A percentile compares a stretch with the other conserved stretches of the same genome.
Conservation (phyloP, 1,140 invertebrate genomes). For the Physella acuta region DNA sequence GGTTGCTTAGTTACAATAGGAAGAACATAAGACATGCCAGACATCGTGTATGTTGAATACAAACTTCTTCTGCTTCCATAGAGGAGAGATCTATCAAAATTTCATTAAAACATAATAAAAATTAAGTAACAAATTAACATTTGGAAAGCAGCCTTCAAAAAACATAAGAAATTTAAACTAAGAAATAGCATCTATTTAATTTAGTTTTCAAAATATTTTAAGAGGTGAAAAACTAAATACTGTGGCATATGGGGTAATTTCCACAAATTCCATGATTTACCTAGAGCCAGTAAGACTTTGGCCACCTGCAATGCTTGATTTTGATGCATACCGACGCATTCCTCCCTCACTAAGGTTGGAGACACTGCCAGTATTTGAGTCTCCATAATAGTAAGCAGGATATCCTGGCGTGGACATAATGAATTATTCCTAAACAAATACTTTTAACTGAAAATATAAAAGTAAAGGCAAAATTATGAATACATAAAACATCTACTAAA, state of each 20-base stretch:
- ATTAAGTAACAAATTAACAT: neutral
- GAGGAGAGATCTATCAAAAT: constrained; percentile 25
- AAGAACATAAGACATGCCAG: constrained; percentile 43
- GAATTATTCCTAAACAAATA: too few relatives aligned
- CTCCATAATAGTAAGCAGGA: constrained; percentile 33
- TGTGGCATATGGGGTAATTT: too few relatives aligned
- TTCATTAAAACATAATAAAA: neutral
- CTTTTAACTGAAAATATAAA: too few relatives aligned
- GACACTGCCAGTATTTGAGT: constrained; percentile 39
- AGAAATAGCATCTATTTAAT: too few relatives aligned
- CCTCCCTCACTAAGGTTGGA: constrained; percentile 36
- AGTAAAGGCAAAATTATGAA: too few relatives aligned
- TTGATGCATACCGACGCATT: constrained; percentile 41
- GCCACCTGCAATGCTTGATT: constrained; percentile 37
- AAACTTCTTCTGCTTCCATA: constrained; percentile 41
- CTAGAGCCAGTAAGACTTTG: constrained; percentile 23
- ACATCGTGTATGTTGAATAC: constrained; percentile 45
- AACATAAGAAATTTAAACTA: too few relatives aligned
- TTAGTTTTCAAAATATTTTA: too few relatives aligned
- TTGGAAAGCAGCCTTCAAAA: neutral
- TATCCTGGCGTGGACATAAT: constrained; percentile 29
- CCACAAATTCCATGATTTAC: too few relatives aligned
- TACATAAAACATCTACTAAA: too few relatives aligned
- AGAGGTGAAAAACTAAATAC: too few relatives aligned
- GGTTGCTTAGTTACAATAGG: constrained; percentile 44